phyloP scores from a whole-genome alignment of 2,888 invertebrate species.

The Cerastoderma edule region DNA sequence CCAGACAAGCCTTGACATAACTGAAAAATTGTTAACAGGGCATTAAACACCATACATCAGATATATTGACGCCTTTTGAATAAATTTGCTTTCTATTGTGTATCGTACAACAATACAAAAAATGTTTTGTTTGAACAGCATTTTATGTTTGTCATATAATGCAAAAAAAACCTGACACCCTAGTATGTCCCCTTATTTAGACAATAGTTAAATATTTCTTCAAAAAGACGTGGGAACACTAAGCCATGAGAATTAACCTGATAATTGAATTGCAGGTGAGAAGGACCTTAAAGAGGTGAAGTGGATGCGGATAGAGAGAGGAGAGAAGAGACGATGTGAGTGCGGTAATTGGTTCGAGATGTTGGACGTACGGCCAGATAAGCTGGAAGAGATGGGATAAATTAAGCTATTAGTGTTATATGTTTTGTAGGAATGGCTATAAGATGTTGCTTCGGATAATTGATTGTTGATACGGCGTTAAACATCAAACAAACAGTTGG shows the following conservation, averaged over 20 bases:
- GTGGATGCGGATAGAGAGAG: constrained; percentile 98
- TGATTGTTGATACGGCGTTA: too few relatives aligned
- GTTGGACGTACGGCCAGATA: constrained; percentile 84
- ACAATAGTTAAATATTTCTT: neutral
- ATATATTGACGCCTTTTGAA: too few relatives aligned
- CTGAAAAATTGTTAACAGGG: too few relatives aligned
- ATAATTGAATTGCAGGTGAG: constrained; percentile 86
- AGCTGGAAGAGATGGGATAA: constrained; percentile 2
- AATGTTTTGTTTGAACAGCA: neutral
- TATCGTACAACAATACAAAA: neutral
- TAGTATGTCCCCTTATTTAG: neutral
- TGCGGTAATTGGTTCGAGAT: constrained; percentile 99
- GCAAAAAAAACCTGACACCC: neutral
- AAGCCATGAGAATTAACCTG: neutral
- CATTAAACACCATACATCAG: too few relatives aligned
- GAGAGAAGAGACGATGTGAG: constrained; percentile 94
- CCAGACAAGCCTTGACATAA: too few relatives aligned
- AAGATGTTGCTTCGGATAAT: too few relatives aligned
- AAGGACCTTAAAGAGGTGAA: constrained; percentile 94
- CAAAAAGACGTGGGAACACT: too few relatives aligned
- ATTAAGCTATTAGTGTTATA: too few relatives aligned
- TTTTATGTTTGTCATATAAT: neutral
- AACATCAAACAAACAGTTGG: too few relatives aligned
- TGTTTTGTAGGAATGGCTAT: too few relatives aligned
- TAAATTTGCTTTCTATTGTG: too few relatives aligned